Evolutionary conservation across 1,140 invertebrate species (phyloP), one percentile per base, ranked within the genome.

Genomic region (Leptopilina boulardi): DNA sequence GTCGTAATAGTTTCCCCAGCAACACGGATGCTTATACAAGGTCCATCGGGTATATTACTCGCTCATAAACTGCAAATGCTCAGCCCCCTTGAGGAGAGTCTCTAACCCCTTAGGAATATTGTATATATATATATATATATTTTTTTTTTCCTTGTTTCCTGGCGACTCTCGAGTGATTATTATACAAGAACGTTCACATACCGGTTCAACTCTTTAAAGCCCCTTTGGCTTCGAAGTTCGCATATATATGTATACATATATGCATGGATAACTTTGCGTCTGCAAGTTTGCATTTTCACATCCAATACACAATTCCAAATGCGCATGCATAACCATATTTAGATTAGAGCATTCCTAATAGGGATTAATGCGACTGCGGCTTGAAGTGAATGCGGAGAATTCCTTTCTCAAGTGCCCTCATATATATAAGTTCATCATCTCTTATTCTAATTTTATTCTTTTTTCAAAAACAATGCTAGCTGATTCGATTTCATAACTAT

Each of bases 1-100:
- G 83, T 87, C 83, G 87, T 86, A 89, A 89, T 85, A 87, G 89
- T 82, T 89, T 88, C 75, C 75, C 80, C 78, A 78, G 82, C 82
- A 78, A 87, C 73, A 82, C 77, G 80, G 82, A 84, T 85, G 77
- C 79, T 82, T 44, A 38, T 75, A 85, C n/a, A 86, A 84, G 84
- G 78, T 80, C 85, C 87, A 88, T 89, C 76, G 86, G 83, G 75
- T 85, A 78, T 77, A 83, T 89, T 87, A 87, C 79, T 77, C 73
- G 83, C 82, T 77, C 84, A 79, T 89, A 87, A 87, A 88, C 82
- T 56, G 75, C 77, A 77, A 82, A 66, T 66, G 59, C 59, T 15
- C 59, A 66, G 59, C 59, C 59, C 59, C 26, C 26, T 66, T 38
- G 34, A 5, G 5, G 26, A 38, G 34, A 38, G 23, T 30, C 23